Conservation (phyloP, 2,888 invertebrate genomes). For the Ligdia adustata region DNA sequence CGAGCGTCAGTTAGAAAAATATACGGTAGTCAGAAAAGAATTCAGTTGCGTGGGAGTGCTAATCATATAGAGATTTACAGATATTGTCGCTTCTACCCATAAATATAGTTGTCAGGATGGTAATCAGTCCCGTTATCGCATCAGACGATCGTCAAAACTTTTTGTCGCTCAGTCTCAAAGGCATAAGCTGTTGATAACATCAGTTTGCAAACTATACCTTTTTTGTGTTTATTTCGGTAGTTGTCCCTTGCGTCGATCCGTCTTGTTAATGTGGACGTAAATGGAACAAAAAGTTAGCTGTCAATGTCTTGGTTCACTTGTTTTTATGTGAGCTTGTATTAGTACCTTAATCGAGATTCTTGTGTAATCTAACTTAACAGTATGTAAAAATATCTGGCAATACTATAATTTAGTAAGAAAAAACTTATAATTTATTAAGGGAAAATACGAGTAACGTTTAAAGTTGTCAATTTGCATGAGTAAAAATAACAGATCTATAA, state of each 20-base stretch:
- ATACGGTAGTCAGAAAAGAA: background rate
- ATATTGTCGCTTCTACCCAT: slow-evolving; percentile 39
- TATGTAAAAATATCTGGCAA: too few relatives aligned
- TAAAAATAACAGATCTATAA: too few relatives aligned
- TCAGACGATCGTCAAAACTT: slow-evolving; percentile 59
- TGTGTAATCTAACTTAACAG: too few relatives aligned
- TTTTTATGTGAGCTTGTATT: too few relatives aligned
- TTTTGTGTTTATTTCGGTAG: slow-evolving; percentile 50
- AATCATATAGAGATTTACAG: slow-evolving; percentile 21
- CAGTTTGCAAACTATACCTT: slow-evolving; percentile 66
- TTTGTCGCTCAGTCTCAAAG: slow-evolving; percentile 58
- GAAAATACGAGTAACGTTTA: too few relatives aligned
- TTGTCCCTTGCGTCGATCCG: slow-evolving; percentile 35
- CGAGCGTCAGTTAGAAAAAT: slow-evolving; percentile 12
- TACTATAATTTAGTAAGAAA: too few relatives aligned
- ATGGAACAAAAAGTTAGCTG: slow-evolving; percentile 18
- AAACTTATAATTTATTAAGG: too few relatives aligned
- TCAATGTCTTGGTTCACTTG: too few relatives aligned
- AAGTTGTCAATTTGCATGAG: too few relatives aligned
- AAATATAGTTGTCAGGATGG: slow-evolving; percentile 62
- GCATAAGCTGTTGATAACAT: slow-evolving; percentile 67
- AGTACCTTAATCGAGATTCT: too few relatives aligned
- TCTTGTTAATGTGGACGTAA: slow-evolving; percentile 29
- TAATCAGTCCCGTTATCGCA: slow-evolving; percentile 61
- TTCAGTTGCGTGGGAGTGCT: slow-evolving; percentile 12